Evolutionary conservation across 2,888 invertebrate genomes (phyloP).

Genomic region (Trachelus iudaicus): DNA sequence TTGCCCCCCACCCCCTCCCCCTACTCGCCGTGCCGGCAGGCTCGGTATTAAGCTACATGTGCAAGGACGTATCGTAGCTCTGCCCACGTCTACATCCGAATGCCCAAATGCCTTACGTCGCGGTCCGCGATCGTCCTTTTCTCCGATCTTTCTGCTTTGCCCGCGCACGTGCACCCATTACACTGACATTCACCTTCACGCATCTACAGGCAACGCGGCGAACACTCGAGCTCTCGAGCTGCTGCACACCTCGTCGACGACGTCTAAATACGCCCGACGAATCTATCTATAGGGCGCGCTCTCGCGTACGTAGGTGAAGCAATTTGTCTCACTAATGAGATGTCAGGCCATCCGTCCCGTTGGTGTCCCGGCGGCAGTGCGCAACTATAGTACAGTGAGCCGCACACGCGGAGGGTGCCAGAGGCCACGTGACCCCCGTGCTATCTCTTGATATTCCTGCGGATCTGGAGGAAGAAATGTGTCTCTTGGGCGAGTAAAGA

Average conservation of each 20-base stretch:
- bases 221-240: no score
- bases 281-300: constrained; percentile 9
- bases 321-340: constrained; percentile 66
- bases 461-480: no score
- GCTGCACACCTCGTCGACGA: background rate
- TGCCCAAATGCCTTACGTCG: background rate
- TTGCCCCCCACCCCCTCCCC: constrained; percentile 57
- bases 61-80: background rate
- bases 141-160: background rate
- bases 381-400: background rate
- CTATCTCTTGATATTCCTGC: no score
- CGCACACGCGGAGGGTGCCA: no score
- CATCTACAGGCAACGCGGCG: no score
- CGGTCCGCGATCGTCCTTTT: background rate
- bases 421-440: no score
- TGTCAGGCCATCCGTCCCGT: constrained; percentile 59
- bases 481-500: no score
- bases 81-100: no score
- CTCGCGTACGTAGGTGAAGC: constrained; percentile 51
- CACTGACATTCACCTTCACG: background rate
- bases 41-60: constrained; percentile 24
- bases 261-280: background rate
- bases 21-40: constrained; percentile 43
- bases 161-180: background rate
- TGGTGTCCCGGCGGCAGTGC: constrained; percentile 30